Base-by-base conservation (phyloP, 2,888 invertebrate species). In the Phaonia tiefii region DNA sequence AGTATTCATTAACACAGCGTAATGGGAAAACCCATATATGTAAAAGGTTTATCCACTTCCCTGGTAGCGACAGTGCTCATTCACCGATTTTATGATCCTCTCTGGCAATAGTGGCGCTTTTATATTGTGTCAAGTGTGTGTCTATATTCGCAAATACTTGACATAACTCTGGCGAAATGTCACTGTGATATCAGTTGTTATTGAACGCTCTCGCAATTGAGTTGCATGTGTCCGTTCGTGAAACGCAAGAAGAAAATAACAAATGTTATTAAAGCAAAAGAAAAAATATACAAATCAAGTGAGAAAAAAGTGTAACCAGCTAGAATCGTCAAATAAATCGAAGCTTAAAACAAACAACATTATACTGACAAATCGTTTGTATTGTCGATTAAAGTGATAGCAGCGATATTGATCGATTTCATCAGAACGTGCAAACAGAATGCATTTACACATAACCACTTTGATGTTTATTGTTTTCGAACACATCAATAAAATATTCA, bases 401-500 rank as follows among this genome's bases (percentile, higher is more conserved):
- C n/a, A n/a, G n/a, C n/a, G n/a, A n/a, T n/a, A n/a, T n/a, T n/a
- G n/a, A n/a, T 8, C 31, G 31, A 5, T 31, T 31, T 31, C 8
- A n/a, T n/a, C n/a, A 31, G 8, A 31, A 31, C 3, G 31, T 31
- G 8, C 31, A 31, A 31, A 31, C 31, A 80, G 49, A 73, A 86
- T 86, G 86, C 79, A 84, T 67, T 82, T 86, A 5, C 77, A 84
- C 25, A 75, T 86, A 2, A 76, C 78, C 15, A 83, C 84, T 13
- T 70, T 85, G 25, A 4, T 86, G 13, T 77, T 87, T n/a, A 70
- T 86, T 26, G 78, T 85, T 31, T 79, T 86, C 44, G 84, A 84
- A 58, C 84, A 84, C 49, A 80, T 85, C 15, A 85, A 85, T 69
- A 86, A 85, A 83, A 84, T 85, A 25, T 74, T 86, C 42, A 85